phyloP scores from a whole-genome alignment of 2,797 vertebrate genomes.

The Denticeps clupeoides region DNA sequence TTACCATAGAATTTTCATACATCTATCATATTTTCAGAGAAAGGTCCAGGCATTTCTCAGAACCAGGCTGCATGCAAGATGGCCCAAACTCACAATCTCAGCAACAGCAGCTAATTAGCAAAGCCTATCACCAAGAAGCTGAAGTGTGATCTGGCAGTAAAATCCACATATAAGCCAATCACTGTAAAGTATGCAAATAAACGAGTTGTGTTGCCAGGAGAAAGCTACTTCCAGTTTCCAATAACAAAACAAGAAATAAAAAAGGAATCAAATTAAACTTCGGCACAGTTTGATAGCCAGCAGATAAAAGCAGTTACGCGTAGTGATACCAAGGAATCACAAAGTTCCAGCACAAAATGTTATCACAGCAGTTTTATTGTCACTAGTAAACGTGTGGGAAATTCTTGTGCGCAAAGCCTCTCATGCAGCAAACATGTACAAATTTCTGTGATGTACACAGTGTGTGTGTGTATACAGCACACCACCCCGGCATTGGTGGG shows the following conservation, averaged over 20 bases:
- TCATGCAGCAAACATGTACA: too few relatives aligned
- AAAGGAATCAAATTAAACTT: slow-evolving; percentile 96
- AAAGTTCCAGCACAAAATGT: too few relatives aligned
- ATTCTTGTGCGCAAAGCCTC: too few relatives aligned
- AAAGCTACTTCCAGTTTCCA: slow-evolving; percentile 91
- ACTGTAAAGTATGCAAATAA: slow-evolving; percentile 87
- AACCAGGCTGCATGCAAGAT: too few relatives aligned
- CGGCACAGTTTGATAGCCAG: slow-evolving; percentile 83
- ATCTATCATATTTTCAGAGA: slow-evolving; percentile 84
- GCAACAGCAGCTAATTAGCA: slow-evolving; percentile 99
- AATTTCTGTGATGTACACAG: too few relatives aligned
- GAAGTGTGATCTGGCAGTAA: slow-evolving; percentile 81
- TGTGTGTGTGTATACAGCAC: too few relatives aligned
- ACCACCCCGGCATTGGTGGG: too few relatives aligned
- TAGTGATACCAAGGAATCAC: too few relatives aligned
- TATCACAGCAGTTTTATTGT: too few relatives aligned
- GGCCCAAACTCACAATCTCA: slow-evolving; percentile 80
- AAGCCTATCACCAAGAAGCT: slow-evolving; percentile 89
- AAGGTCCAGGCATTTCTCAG: too few relatives aligned
- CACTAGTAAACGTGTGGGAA: too few relatives aligned
- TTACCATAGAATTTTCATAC: slow-evolving; percentile 37
- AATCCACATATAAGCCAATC: slow-evolving; percentile 77
- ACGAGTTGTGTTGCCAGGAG: slow-evolving; percentile 95
- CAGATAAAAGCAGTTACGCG: slow-evolving; percentile 44
- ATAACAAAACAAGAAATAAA: slow-evolving; percentile 99